Evolutionary conservation across 2,888 invertebrate species (phyloP).

Genomic region (Nematopogon swammerdamellus): DNA sequence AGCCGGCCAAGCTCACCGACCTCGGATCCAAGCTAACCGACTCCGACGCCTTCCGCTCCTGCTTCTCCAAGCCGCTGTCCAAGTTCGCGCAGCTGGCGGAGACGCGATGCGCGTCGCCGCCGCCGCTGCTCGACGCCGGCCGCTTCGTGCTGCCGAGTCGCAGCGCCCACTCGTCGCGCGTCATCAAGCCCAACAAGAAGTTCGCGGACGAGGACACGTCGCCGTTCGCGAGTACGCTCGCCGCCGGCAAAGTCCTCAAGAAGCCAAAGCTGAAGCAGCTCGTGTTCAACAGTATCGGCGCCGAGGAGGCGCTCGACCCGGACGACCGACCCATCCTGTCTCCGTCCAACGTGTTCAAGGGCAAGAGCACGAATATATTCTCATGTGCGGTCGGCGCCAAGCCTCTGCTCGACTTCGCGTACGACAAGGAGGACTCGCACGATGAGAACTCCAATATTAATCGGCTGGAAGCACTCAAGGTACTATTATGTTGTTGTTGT

Average conservation of each 20-base stretch:
- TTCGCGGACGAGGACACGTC: slow-evolving; percentile 66
- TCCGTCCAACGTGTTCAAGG: slow-evolving; percentile 39
- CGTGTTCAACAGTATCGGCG: slow-evolving; percentile 39
- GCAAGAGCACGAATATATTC: slow-evolving; percentile 42
- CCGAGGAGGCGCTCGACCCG: slow-evolving; percentile 32
- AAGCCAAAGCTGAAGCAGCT: slow-evolving; percentile 47
- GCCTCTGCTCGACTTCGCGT: slow-evolving; percentile 33
- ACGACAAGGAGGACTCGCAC: slow-evolving; percentile 38
- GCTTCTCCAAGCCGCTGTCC: slow-evolving; percentile 39
- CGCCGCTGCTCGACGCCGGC: slow-evolving; percentile 32
- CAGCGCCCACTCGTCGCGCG: slow-evolving; percentile 81
- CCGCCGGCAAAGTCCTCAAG: slow-evolving; percentile 43
- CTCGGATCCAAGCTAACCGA: slow-evolving; percentile 56
- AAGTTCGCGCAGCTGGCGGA: slow-evolving; percentile 47
- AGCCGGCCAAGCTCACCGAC: slow-evolving; percentile 61
- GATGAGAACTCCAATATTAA: slow-evolving; percentile 44
- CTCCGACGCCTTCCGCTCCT: slow-evolving; percentile 29
- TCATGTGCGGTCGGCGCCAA: slow-evolving; percentile 32
- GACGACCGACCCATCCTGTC: slow-evolving; percentile 19
- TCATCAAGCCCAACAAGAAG: slow-evolving; percentile 85
- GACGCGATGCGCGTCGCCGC: slow-evolving; percentile 43
- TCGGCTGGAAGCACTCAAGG: slow-evolving; percentile 29
- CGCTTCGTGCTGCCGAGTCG: slow-evolving; percentile 75
- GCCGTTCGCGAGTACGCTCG: slow-evolving; percentile 22
- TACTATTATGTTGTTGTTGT: too few species aligned